Evolutionary conservation across 1,140 invertebrate species (phyloP), one percentile per base, ranked within the genome.

Genomic region (Pachypsylla venusta): DNA sequence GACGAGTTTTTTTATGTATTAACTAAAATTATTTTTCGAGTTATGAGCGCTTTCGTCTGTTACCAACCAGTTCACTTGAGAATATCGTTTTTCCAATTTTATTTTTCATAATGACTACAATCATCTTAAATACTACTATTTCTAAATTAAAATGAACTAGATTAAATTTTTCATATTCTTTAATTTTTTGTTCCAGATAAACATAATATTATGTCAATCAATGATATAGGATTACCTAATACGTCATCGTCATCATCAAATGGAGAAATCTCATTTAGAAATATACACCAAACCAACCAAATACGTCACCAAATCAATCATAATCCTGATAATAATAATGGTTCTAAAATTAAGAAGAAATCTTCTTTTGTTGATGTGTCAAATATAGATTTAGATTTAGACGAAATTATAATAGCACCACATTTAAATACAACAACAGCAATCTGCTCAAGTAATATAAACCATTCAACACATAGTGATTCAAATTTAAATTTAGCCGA

Each of bases 331-430:
- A n/a, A 19, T 19, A 48, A 48, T 22, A 22, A 48, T 19, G 5
- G n/a, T 10, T n/a, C 22, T 19, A 48, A 48, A 48, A 48, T 48
- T 5, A 10, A 5, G 16, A 48, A 48, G 16, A 48, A 48, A 48
- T 5, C 16, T 7, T 48, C 22, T 48, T 7, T 22, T n/a, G 42
- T 19, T 48, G 42, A 64, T 58, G 57, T 60, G 14, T 27, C 54
- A 0, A 59, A 61, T 35, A 26, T 57, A n/a, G 66, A 66, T 26
- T 57, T 66, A 27, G 64, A 67, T 60, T 59, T 67, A 19, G 65
- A 65, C 54, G 65, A 65, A 25, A 62, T 63, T 13, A 42, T 57
- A 1, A 61, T 61, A 25, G 53, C 57, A 12, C 27, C 55, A 7
- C 42, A 48, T 4, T 19, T 48, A 48, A 48, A 48, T 48, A 19